Percentiles rank a stretch among this genome's conserved stretches.
Evolutionary conservation across 2,113 vertebrate genomes (phyloP).

Genomic region (Thoracochromis brauschi): DNA sequence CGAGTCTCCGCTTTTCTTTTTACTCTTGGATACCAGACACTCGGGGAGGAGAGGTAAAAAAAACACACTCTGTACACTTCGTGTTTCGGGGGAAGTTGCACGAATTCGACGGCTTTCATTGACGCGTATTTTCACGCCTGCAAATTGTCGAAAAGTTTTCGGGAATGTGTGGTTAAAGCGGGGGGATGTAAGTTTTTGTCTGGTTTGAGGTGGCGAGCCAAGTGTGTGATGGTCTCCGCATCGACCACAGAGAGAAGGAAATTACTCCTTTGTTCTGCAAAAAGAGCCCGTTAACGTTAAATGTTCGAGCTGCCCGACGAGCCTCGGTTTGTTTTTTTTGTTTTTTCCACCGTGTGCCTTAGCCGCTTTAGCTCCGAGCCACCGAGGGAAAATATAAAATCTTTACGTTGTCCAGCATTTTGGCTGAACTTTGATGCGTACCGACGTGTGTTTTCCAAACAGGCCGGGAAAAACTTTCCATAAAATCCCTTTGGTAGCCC

Average conservation of each 20-base stretch:
- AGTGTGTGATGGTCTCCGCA: constrained; percentile 64
- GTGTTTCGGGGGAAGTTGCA: constrained; percentile 32
- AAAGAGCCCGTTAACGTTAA: constrained; percentile 27
- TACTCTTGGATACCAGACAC: constrained; percentile 73
- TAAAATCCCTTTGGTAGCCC: constrained; percentile 1
- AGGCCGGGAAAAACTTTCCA: constrained; percentile 49
- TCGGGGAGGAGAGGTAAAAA: constrained; percentile 74
- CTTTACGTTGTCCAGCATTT: constrained; percentile 26
- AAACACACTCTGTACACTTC: constrained; percentile 35
- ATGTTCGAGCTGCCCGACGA: constrained; percentile 1
- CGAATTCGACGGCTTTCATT: constrained; percentile 43
- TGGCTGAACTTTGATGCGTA: constrained; percentile 37
- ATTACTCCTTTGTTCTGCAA: constrained; percentile 69
- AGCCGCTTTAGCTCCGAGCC: background rate
- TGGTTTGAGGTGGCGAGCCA: constrained; percentile 60
- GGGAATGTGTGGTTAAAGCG: constrained; percentile 65
- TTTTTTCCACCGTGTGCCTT: constrained; percentile 3
- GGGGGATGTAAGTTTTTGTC: constrained; percentile 69
- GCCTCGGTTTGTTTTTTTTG: constrained; percentile 23
- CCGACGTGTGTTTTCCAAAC: constrained; percentile 20
- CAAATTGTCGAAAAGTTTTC: constrained; percentile 64
- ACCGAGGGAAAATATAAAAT: background rate
- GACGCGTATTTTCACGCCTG: constrained; percentile 56
- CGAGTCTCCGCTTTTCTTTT: constrained; percentile 69
- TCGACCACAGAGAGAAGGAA: constrained; percentile 60